These are phyloP conservation scores for Cryptoprocta ferox DNA, from an alignment of 2,797 vertebrate genomes.

Conservation along the genomic window DNA sequence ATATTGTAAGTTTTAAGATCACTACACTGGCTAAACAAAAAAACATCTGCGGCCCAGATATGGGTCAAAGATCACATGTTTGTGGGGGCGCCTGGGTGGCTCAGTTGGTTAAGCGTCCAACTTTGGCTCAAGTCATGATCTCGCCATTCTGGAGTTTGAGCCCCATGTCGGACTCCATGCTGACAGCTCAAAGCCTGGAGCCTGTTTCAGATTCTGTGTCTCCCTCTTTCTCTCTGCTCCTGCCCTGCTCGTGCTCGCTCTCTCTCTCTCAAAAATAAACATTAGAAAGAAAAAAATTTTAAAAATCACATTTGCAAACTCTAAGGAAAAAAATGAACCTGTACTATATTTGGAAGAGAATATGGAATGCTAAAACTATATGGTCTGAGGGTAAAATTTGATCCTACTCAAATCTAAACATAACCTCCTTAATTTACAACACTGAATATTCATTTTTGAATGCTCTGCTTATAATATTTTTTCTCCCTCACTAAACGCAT, in stretches of 20 bases:
- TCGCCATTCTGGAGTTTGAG: no score
- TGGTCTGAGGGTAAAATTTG: background rate
- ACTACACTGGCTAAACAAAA: background rate
- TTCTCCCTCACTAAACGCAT: background rate
- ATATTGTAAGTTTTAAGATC: conserved; percentile 23
- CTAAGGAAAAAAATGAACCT: background rate
- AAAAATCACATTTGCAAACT: background rate
- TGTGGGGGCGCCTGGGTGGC: no score
- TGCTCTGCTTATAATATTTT: background rate
- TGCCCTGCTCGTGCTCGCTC: no score
- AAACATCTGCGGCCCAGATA: background rate
- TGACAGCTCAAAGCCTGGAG: no score
- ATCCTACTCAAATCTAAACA: conserved; percentile 24
- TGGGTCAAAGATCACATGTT: background rate
- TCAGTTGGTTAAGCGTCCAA: no score
- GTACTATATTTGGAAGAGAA: background rate
- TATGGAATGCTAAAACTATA: background rate
- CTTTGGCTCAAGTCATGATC: no score
- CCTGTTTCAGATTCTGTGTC: no score
- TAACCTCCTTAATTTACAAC: conserved; percentile 10
- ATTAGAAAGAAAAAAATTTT: no score
- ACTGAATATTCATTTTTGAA: conserved; percentile 37
- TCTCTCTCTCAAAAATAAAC: no score
- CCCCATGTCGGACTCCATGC: no score
- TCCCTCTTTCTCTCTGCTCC: no score